phyloP scores from a whole-genome alignment of 2,113 vertebrate genomes.

The Rhizomys pruinosus region DNA sequence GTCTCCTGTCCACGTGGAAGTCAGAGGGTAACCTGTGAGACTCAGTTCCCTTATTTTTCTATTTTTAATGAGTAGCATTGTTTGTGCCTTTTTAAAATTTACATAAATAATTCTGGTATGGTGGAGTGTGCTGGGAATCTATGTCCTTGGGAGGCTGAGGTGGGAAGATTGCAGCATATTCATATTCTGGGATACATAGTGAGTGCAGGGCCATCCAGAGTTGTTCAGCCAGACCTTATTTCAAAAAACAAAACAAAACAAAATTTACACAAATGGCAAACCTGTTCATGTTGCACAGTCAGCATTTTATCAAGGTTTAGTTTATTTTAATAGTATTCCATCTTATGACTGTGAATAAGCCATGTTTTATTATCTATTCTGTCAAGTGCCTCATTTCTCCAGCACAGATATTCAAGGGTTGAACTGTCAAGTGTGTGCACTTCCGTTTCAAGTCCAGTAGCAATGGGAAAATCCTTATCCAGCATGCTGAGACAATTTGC shows the following conservation, averaged over 20 bases:
- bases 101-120: not conserved
- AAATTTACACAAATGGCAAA: not conserved
- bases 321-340: not conserved
- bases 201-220: not conserved
- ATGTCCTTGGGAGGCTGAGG: not conserved
- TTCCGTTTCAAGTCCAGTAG: not conserved
- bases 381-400: not conserved
- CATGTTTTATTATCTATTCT: not conserved
- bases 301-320: conserved; percentile 25
- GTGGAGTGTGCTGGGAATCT: not conserved
- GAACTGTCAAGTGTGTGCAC: not conserved
- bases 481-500: not conserved
- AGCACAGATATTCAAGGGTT: not conserved
- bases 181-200: not conserved
- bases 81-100: conserved; percentile 9
- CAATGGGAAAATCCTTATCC: not conserved
- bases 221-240: not conserved
- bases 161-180: not conserved
- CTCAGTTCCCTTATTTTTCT: not conserved
- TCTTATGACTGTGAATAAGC: conserved; percentile 23
- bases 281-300: not conserved
- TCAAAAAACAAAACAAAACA: not conserved
- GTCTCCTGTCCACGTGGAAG: not conserved
- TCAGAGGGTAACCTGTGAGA: not conserved
- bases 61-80: not conserved